Percentiles rank a stretch among this genome's conserved stretches.
Evolutionary conservation across 1,140 invertebrate genomes (phyloP).

Genomic region (Eueides isabella): DNA sequence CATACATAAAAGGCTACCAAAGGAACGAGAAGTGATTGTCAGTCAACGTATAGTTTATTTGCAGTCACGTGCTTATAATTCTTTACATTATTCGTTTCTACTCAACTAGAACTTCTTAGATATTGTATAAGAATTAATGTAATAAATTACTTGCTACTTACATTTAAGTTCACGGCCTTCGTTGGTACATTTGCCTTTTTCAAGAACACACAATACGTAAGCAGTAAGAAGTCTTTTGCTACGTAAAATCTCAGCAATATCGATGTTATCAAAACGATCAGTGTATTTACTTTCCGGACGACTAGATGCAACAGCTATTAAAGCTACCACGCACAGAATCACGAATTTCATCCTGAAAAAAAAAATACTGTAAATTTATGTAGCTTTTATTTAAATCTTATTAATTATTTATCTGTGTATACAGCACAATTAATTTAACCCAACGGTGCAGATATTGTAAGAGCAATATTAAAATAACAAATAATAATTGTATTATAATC

Average conservation of each 20-base stretch:
- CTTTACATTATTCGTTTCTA: no score
- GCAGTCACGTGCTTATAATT: no score
- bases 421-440: no score
- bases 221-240: conserved; percentile 86
- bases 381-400: background rate
- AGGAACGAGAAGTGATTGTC: no score
- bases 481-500: no score
- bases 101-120: no score
- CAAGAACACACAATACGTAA: conserved; percentile 87
- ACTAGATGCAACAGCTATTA: conserved; percentile 39
- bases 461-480: no score
- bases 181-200: conserved; percentile 85
- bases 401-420: background rate
- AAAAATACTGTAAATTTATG: conserved; percentile 1
- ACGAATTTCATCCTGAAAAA: conserved; percentile 59
- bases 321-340: conserved; percentile 46
- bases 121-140: no score
- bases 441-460: no score
- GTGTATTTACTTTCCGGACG: conserved; percentile 83
- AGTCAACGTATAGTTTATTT: no score
- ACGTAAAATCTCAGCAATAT: conserved; percentile 85
- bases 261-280: conserved; percentile 86
- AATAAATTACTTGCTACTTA: conserved; percentile 56
- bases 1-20: no score
- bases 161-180: conserved; percentile 87